phyloP scores from a whole-genome alignment of 2,797 vertebrate genomes.

The Eurystomus glaucurus region DNA sequence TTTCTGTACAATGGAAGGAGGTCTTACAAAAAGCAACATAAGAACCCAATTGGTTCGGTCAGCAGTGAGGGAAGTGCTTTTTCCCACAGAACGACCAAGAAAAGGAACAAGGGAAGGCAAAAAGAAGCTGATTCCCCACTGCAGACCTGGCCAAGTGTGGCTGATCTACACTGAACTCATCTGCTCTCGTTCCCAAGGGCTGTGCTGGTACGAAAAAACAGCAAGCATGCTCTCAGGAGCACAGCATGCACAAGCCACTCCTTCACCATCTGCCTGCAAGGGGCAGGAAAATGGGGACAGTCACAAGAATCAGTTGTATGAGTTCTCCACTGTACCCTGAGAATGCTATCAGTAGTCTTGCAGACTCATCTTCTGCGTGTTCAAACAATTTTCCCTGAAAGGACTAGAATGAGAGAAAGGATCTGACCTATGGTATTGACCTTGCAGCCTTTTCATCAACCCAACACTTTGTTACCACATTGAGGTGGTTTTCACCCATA shows the following conservation, averaged over 20 bases:
- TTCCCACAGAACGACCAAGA: neutral
- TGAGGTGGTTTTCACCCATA: neutral
- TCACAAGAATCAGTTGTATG: rapidly evolving
- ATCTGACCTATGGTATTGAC: rapidly evolving
- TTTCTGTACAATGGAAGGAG: neutral
- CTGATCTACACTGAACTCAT: neutral
- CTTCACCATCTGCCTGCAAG: neutral
- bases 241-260: neutral
- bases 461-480: neutral
- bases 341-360: neutral
- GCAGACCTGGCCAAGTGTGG: neutral
- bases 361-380: neutral
- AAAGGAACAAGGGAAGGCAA: neutral
- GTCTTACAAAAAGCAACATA: neutral
- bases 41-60: neutral
- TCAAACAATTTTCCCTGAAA: neutral
- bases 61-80: neutral
- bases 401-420: neutral
- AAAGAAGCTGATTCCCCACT: neutral
- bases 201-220: neutral
- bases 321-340: neutral
- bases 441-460: neutral
- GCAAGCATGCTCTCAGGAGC: neutral
- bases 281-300: neutral
- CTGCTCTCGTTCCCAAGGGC: neutral